A percentile compares a stretch with the other conserved stretches of the same genome.
Conservation (phyloP, 2,888 invertebrate species). For the Acheta domesticus region DNA sequence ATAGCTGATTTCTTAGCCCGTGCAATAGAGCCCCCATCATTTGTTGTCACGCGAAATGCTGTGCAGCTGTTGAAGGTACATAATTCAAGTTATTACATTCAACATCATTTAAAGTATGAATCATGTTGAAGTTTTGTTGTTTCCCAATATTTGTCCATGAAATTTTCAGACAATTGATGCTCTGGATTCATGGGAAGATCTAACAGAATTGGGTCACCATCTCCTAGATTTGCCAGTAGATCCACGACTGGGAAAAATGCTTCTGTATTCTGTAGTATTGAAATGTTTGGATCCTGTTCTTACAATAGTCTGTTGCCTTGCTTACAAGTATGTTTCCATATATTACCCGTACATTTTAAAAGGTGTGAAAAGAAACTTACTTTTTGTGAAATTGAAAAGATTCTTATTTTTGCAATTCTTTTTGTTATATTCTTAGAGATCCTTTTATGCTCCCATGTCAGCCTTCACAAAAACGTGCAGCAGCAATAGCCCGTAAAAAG, state of each 20-base stretch:
- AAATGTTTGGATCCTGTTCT: conserved; percentile 90
- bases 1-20: conserved; percentile 79
- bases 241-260: conserved; percentile 86
- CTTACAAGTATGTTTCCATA: conserved; percentile 58
- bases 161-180: conserved; percentile 72
- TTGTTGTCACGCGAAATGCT: conserved; percentile 71
- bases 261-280: conserved; percentile 83
- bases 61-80: conserved; percentile 52
- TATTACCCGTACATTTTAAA: background rate
- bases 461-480: conserved; percentile 62
- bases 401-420: background rate
- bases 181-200: conserved; percentile 76
- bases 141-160: background rate
- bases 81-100: background rate
- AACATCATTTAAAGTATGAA: background rate
- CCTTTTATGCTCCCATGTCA: conserved; percentile 74
- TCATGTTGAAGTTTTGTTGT: background rate
- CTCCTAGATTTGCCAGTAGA: conserved; percentile 89
- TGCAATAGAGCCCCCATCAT: conserved; percentile 84
- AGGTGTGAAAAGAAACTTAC: conserved; percentile 21
- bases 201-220: conserved; percentile 84
- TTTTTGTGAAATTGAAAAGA: conserved; percentile 12
- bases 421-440: conserved; percentile 52
- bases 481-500: conserved; percentile 59
- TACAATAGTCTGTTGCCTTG: conserved; percentile 83